These are phyloP conservation scores for Geopemphigus sp. DNA, from an alignment of 1,140 invertebrate genomes.

Conservation along the genomic window DNA sequence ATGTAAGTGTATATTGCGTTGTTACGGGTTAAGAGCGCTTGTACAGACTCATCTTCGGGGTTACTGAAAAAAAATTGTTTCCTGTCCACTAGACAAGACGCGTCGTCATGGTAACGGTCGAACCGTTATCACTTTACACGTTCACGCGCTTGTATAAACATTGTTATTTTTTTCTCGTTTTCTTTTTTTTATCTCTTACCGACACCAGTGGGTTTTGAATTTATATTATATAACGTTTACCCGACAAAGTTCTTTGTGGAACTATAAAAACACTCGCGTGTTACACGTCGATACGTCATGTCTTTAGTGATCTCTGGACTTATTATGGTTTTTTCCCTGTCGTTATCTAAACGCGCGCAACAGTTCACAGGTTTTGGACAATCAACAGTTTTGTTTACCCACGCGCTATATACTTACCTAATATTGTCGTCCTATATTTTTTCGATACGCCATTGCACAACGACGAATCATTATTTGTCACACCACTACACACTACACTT, in stretches of 20 bases:
- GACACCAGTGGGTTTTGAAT: conserved; percentile 38
- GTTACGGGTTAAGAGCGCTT: background rate
- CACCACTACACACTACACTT: background rate
- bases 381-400: background rate
- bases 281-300: background rate
- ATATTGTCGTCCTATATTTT: background rate
- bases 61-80: conserved; percentile 18
- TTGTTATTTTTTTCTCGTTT: conserved; percentile 3
- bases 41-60: background rate
- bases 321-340: background rate
- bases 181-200: conserved; percentile 32
- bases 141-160: background rate
- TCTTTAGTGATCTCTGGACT: conserved; percentile 12
- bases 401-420: background rate
- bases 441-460: background rate
- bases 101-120: conserved; percentile 35
- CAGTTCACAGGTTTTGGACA: background rate
- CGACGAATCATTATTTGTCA: background rate
- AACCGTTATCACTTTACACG: background rate
- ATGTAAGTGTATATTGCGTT: conserved; percentile 2
- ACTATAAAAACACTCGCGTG: background rate
- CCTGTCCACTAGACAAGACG: conserved; percentile 20
- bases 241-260: background rate
- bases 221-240: background rate
- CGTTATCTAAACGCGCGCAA: background rate